Conservation (phyloP, 2,113 vertebrate species). For the Grantiella picta region DNA sequence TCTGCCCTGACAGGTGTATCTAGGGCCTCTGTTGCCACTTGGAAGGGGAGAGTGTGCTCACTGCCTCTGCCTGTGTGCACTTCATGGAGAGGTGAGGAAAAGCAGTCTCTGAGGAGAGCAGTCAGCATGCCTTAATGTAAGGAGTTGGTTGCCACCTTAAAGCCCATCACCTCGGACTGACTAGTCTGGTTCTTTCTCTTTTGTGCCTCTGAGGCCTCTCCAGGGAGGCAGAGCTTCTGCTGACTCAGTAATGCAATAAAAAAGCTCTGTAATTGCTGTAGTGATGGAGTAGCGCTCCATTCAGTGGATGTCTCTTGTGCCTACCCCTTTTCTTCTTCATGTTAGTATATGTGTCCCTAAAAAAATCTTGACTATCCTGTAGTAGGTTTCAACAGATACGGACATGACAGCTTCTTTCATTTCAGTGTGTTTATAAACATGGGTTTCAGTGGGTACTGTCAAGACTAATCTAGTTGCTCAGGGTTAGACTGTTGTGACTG, state of each 20-base stretch:
- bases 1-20: not conserved
- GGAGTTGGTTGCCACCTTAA: not conserved
- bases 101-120: not conserved
- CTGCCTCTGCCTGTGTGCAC: rapidly evolving
- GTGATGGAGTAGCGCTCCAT: rapidly evolving
- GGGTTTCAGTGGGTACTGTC: not conserved
- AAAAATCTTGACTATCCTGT: not conserved
- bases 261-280: not conserved
- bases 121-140: not conserved
- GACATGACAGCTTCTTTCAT: slow-evolving; percentile 4
- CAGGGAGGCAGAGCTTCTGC: not conserved
- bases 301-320: not conserved
- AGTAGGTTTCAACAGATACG: not conserved
- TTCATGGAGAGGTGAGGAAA: not conserved
- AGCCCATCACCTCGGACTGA: not conserved
- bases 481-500: not conserved
- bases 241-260: slow-evolving; percentile 21
- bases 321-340: not conserved
- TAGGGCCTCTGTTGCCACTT: not conserved
- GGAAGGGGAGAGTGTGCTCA: rapidly evolving
- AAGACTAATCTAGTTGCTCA: not conserved
- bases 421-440: not conserved
- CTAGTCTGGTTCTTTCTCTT: slow-evolving; percentile 48
- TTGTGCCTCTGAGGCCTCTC: not conserved
- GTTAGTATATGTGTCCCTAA: not conserved